Percentiles rank a stretch among this genome's conserved stretches.
Evolutionary conservation across 2,888 invertebrate genomes (phyloP).

Genomic region (Parnassius orleans): DNA sequence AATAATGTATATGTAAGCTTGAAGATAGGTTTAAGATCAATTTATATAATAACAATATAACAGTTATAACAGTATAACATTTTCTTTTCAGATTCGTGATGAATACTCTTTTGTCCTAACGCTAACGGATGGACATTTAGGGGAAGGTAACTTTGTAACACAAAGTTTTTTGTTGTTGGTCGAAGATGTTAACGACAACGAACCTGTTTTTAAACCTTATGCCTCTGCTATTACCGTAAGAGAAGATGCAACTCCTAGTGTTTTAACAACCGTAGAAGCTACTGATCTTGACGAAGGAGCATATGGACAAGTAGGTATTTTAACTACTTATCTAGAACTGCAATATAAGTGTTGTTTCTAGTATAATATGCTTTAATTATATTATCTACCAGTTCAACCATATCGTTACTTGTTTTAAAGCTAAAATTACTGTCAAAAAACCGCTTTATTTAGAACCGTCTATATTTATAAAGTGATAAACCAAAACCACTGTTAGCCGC

Average conservation of each 20-base stretch:
- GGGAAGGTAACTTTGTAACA: slow-evolving; percentile 92
- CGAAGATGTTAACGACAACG: slow-evolving; percentile 96
- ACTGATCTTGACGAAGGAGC: slow-evolving; percentile 95
- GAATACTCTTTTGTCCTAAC: slow-evolving; percentile 94
- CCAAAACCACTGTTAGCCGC: too few relatives aligned
- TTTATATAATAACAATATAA: too few relatives aligned
- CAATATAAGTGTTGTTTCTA: neutral
- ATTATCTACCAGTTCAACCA: too few relatives aligned
- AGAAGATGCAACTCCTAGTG: slow-evolving; percentile 88
- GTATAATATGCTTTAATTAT: too few relatives aligned
- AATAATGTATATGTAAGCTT: too few relatives aligned
- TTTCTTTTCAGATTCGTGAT: slow-evolving; percentile 84
- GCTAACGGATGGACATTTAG: slow-evolving; percentile 92
- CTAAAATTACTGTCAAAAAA: too few relatives aligned
- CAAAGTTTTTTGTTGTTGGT: slow-evolving; percentile 93
- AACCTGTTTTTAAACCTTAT: slow-evolving; percentile 92
- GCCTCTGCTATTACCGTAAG: slow-evolving; percentile 89
- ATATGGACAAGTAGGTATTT: slow-evolving; percentile 87
- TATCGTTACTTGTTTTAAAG: too few relatives aligned
- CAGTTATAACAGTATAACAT: neutral
- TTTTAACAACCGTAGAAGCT: slow-evolving; percentile 91
- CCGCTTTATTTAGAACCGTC: too few relatives aligned
- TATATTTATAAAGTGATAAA: too few relatives aligned
- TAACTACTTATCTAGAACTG: neutral
- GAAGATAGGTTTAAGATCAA: too few relatives aligned